These are phyloP conservation scores for Spodoptera picta DNA, from an alignment of 2,888 invertebrate genomes.

Conservation along the genomic window DNA sequence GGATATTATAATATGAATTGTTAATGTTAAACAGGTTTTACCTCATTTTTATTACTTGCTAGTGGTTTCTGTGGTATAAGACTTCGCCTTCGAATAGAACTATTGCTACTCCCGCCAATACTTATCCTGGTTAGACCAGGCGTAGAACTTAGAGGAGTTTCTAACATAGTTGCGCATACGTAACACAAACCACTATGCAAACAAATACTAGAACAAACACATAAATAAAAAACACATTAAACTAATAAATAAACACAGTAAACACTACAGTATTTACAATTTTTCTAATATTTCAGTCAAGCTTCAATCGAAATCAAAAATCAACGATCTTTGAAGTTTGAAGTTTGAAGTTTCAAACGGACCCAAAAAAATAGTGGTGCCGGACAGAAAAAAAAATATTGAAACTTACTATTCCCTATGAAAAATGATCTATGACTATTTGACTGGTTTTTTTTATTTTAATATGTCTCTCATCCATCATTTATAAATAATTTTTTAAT, in stretches of 20 bases:
- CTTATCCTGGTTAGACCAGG: constrained; percentile 71
- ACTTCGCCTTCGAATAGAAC: constrained; percentile 75
- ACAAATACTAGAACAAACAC: constrained; percentile 1
- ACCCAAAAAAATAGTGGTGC: neutral
- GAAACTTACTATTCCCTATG: no score
- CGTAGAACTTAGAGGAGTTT: constrained; percentile 76
- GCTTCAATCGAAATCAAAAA: no score
- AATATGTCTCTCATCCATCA: no score
- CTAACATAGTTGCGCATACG: constrained; percentile 67
- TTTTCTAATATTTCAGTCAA: no score
- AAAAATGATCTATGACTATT: no score
- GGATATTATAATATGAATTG: no score
- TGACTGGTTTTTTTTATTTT: no score
- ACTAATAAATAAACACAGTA: neutral
- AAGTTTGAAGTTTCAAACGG: constrained; percentile 3
- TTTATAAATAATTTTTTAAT: no score
- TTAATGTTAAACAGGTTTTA: constrained; percentile 31
- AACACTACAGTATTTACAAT: constrained; percentile 10
- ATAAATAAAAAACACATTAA: neutral
- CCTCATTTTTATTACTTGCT: constrained; percentile 71
- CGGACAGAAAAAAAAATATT: no score
- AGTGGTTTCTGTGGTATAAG: constrained; percentile 72
- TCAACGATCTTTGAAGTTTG: no score
- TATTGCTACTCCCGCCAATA: constrained; percentile 79
- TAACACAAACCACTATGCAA: constrained; percentile 17